phyloP scores from a whole-genome alignment of 2,888 invertebrate species.

The Lepetodrilus schrolli region DNA sequence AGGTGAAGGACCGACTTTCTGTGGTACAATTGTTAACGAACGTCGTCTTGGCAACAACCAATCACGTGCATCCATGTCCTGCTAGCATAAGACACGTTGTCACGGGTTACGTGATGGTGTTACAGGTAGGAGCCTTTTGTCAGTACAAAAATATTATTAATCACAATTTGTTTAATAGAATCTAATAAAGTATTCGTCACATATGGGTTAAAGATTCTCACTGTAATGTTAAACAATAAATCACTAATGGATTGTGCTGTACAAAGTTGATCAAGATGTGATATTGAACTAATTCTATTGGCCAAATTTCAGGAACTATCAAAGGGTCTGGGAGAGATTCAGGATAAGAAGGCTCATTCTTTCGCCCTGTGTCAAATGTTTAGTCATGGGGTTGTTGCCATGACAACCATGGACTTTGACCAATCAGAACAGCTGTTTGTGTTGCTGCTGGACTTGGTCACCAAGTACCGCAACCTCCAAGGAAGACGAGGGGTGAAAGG shows the following conservation, averaged over 20 bases:
- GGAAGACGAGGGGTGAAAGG: not conserved
- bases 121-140: too few species aligned
- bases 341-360: not conserved
- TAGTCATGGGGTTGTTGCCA: conserved; percentile 4
- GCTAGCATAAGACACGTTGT: not conserved
- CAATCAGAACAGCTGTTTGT: conserved; percentile 21
- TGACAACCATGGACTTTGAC: not conserved
- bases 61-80: not conserved
- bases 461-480: not conserved
- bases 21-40: not conserved
- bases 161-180: too few species aligned
- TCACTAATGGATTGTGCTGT: too few species aligned
- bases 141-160: too few species aligned
- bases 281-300: too few species aligned
- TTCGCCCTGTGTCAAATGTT: conserved; percentile 3
- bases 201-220: too few species aligned
- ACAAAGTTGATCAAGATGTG: too few species aligned
- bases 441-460: not conserved
- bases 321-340: not conserved
- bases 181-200: too few species aligned
- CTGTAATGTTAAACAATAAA: too few species aligned
- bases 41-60: not conserved
- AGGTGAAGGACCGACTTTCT: not conserved
- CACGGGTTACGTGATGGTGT: not conserved
- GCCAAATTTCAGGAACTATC: not conserved